Evolutionary conservation across 2,797 vertebrate species (phyloP).

Genomic region (Thaleichthys pacificus): DNA sequence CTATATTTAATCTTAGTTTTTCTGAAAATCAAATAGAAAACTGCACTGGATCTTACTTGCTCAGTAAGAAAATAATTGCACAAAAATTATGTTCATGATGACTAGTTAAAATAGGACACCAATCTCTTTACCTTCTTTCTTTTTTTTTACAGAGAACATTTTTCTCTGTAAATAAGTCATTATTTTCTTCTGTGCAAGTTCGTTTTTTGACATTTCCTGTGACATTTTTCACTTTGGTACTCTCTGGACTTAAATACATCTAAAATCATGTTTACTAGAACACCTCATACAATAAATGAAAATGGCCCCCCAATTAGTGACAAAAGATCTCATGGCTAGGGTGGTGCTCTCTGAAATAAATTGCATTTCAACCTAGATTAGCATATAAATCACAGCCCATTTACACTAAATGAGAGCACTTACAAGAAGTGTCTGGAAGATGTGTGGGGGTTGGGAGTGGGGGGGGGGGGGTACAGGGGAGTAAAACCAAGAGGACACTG

Average conservation of each 20-base stretch:
- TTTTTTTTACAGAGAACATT: no score
- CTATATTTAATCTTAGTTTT: neutral
- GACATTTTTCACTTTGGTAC: no score
- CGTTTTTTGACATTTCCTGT: no score
- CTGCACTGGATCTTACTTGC: neutral
- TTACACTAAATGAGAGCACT: constrained; percentile 75
- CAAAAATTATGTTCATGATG: neutral
- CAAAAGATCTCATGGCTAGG: neutral
- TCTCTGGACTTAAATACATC: no score
- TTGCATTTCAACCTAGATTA: neutral
- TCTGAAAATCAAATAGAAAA: neutral
- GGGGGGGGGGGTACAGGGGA: neutral
- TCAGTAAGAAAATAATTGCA: neutral
- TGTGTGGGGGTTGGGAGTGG: neutral
- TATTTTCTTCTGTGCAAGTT: no score
- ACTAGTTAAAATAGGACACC: no score
- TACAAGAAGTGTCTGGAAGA: constrained; percentile 73
- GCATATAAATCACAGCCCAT: constrained; percentile 53
- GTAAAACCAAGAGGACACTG: constrained; percentile 67
- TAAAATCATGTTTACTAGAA: neutral
- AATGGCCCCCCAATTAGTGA: neutral
- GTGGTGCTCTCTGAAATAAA: neutral
- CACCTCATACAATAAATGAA: neutral
- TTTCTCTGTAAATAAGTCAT: no score
- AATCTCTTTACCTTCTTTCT: no score